A percentile compares a stretch with the other conserved stretches of the same genome.
These are phyloP conservation scores for Drosophila albomicans DNA, from an alignment of 1,140 invertebrate genomes.

Conservation along the genomic window DNA sequence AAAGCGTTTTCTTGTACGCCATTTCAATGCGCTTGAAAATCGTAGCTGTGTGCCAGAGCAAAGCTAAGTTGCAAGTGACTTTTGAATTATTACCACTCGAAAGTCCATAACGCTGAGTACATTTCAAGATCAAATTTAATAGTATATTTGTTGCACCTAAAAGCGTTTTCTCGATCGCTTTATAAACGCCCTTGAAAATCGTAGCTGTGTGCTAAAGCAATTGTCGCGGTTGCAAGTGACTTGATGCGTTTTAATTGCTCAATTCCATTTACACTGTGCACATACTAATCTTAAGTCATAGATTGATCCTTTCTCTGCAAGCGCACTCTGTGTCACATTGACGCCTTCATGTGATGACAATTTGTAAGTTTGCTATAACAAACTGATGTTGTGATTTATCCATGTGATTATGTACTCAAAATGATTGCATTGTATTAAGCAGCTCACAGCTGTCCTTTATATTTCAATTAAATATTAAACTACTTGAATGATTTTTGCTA, in stretches of 20 bases:
- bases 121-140: not conserved
- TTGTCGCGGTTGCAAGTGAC: slow-evolving; percentile 55
- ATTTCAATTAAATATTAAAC: not conserved
- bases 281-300: slow-evolving; percentile 19
- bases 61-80: slow-evolving; percentile 54
- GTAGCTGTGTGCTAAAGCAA: slow-evolving; percentile 72
- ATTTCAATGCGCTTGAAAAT: slow-evolving; percentile 54
- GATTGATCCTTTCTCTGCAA: slow-evolving; percentile 33
- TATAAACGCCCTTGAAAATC: slow-evolving; percentile 71
- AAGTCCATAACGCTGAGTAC: slow-evolving; percentile 49
- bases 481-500: no score
- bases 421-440: slow-evolving; percentile 62
- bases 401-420: slow-evolving; percentile 46
- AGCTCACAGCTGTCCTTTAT: slow-evolving; percentile 36
- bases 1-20: slow-evolving; percentile 76
- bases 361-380: slow-evolving; percentile 72
- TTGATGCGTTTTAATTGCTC: slow-evolving; percentile 20
- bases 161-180: slow-evolving; percentile 51
- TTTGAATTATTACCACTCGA: not conserved
- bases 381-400: slow-evolving; percentile 59
- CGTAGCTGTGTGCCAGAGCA: slow-evolving; percentile 55
- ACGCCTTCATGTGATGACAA: slow-evolving; percentile 65
- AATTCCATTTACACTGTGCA: slow-evolving; percentile 53
- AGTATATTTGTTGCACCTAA: slow-evolving; percentile 31
- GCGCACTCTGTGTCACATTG: slow-evolving; percentile 77